Evolutionary conservation across 2,888 invertebrate species (phyloP).

Genomic region (Hetaerina titia): DNA sequence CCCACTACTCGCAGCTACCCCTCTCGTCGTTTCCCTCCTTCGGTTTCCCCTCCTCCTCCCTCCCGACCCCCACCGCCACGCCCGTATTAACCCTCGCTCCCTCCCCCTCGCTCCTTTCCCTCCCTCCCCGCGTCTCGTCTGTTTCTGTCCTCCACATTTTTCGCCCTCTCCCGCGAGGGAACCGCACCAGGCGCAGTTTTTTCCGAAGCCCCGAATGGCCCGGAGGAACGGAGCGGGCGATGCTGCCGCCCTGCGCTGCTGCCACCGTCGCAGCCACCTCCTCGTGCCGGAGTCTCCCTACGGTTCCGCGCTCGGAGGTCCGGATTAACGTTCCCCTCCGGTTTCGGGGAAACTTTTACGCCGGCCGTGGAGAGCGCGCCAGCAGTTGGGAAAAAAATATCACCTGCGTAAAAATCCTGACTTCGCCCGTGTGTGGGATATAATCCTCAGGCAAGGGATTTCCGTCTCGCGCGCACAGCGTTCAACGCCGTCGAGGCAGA

Average conservation of each 20-base stretch:
- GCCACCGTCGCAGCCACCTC: background rate
- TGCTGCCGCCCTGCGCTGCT: background rate
- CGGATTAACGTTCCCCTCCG: background rate
- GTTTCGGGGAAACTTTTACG: too few species aligned
- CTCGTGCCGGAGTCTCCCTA: slow-evolving; percentile 10
- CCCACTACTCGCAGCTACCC: too few species aligned
- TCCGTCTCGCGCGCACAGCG: background rate
- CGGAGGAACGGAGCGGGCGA: slow-evolving; percentile 2
- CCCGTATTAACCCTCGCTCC: background rate
- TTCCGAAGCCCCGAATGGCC: slow-evolving; percentile 54
- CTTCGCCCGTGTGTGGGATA: background rate
- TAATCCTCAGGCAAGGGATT: too few species aligned
- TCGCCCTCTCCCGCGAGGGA: background rate
- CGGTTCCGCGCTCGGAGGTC: background rate
- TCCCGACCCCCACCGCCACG: background rate
- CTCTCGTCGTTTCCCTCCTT: background rate
- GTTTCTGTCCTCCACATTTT: background rate
- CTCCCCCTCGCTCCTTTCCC: background rate
- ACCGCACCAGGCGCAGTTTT: background rate
- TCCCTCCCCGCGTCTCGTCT: background rate
- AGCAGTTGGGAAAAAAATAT: background rate
- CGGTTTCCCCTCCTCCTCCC: background rate
- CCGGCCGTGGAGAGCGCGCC: background rate
- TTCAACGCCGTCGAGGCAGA: too few species aligned
- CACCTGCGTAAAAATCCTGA: background rate